Evolutionary conservation across 37 sponge, comb jelly and placozoan species (phyloP), one percentile per base, ranked within the genome.

Genomic region (Agelas oroides): DNA sequence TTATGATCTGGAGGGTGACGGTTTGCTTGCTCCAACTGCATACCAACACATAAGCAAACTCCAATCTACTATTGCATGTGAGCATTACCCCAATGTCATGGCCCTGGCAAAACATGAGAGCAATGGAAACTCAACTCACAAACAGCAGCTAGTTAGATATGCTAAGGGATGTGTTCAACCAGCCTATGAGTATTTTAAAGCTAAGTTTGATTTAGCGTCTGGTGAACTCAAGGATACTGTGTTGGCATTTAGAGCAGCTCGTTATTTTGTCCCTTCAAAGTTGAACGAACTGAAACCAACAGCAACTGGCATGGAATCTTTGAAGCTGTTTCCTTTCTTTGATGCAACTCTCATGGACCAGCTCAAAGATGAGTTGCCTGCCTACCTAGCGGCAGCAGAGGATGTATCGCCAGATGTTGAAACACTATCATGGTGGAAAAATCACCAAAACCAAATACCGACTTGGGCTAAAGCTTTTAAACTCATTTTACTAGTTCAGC

Each of bases 1-100:
- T 40, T 85, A 85, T 77, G 2, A 59, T 27, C 70, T 85, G 0
- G 77, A 85, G 52, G 77, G 86, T 67, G 86, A 85, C 76, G 70
- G 78, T 11, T 8, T 46, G 8, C 46, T 46, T 8, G 46, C 46
- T 46, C 8, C 8, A 8, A 46, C 46, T 46, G 46, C 46, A 46
- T 46, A 46, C 46, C 46, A 8, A 46, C 46, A 46, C 46, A 3
- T 46, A 46, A 46, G 25, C 27, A 14, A 23, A 27, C 46, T 46
- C 46, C 46, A 46, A 8, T 46, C 46, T 46, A 46, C 46, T 8
- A 46, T 46, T 46, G 8, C 8, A 8, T 46, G 46, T 46, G 46
- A 46, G 46, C 3, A 71, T 24, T 71, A 35, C 53, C 40, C 40
- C 12, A 71, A 71, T 35, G 52, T 39, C 13, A 71, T 39, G 11